Base-by-base conservation (phyloP, 2,888 invertebrate species). In the Acleris literana region DNA sequence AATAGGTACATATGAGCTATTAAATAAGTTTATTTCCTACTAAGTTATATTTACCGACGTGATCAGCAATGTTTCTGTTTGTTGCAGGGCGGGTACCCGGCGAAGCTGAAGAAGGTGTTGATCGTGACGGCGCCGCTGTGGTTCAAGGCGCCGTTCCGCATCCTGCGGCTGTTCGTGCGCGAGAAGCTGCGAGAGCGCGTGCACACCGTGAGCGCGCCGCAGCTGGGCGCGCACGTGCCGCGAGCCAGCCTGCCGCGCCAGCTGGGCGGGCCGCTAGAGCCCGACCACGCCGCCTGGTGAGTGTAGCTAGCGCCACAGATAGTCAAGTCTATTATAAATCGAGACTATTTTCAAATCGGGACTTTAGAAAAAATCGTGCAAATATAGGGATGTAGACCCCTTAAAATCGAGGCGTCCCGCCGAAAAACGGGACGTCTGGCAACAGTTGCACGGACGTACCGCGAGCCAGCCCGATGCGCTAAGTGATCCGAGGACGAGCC, bases 91-190 rank as follows among this genome's bases (percentile, higher is more conserved):
- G 98, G 97, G 62, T 99, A 99, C 93, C 99, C 99, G 74, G 99
- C 99, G 33, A 96, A 98, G 81, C 92, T 99, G 83, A 99, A 99
- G 92, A 99, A 99, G 92, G 99, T 99, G 73, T 93, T 99, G 70
- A 99, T 99, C 83, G 99, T 98, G 77, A 98, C 99, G 70, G 99
- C 99, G 56, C 99, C 99, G 62, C 93, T 99, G 83, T 99, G 99
- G 99, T 99, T 99, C 92, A 98, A 98, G 91, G 99, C 99, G 68
- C 99, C 99, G 1, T 99, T 99, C 91, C 97, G 98, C 84, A 98
- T 99, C 81, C 94, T 99, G 62, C 95, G 99, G 63, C 93, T 99
- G 77, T 99, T 99, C 92, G 98, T 99, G 65, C 94, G 98, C 70
- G 99, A 99, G 91, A 99, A 99, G 91, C 93, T 99, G 75, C 94